Evolutionary conservation across 2,888 invertebrate species (phyloP), one percentile per base, ranked within the genome.

Genomic region (Notodonta ziczac): DNA sequence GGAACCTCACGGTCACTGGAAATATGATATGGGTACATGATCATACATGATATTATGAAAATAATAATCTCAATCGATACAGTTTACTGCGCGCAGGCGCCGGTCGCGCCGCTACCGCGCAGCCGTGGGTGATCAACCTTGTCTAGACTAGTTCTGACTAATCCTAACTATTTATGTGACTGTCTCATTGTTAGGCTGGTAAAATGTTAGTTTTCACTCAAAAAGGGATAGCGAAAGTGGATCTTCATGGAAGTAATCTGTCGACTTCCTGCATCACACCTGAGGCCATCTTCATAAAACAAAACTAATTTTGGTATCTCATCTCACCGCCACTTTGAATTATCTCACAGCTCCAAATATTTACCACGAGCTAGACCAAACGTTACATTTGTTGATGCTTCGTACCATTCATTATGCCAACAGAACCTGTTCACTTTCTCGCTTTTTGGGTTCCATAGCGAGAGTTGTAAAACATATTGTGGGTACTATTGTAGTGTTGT

Each of bases 101-200:
- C 72, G 61, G 14, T 10, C 13, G 13, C 7, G 8, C 63, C 62
- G 60, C 35, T 62, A 60, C 56, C 56, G 61, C 56, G 54, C 61
- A 70, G 67, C 64, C 69, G 75, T 73, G 71, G 73, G 80, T 76
- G 82, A 80, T 73, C 79, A 78, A 79, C 74, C 74, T 74, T 68
- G 82, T 82, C 82, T 82, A 82, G 82, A 82, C 81, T 63, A 64
- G 61, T 70, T 71, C 81, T 77, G 80, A 81, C 73, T 80, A 80
- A 77, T 70, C 57, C 66, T 62, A 52, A 71, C 72, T 77, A 70
- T 72, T 73, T 75, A 72, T 62, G 69, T 75, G 65, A 71, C 73
- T 59, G 50, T 60, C 57, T 59, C 64, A 67, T 60, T 66, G 67
- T 74, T 69, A 63, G 16, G 24, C 52, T 8, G 14, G 9, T 9